Evolutionary conservation across 1,140 invertebrate species (phyloP).

Genomic region (Drosophila pruinosa): DNA sequence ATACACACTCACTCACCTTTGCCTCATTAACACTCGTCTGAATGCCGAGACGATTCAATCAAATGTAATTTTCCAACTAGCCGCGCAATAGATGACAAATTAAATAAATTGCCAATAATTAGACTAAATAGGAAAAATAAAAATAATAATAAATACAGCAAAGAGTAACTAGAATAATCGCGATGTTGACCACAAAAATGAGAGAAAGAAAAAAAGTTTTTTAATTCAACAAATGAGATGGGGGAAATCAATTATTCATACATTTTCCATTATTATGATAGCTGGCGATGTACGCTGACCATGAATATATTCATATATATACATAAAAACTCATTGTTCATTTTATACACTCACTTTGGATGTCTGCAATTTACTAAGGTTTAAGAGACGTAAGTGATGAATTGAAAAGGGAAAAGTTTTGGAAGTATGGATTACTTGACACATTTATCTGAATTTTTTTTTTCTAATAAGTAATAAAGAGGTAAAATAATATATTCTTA

Average conservation of each 20-base stretch:
- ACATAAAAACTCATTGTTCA: background rate
- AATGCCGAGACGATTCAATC: slow-evolving; percentile 21
- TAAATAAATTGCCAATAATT: slow-evolving; percentile 43
- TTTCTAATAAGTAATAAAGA: no score
- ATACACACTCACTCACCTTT: background rate
- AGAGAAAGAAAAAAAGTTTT: slow-evolving; percentile 24
- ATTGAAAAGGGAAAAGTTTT: no score
- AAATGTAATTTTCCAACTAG: slow-evolving; percentile 16
- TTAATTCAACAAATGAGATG: slow-evolving; percentile 7
- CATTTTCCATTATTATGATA: slow-evolving; percentile 36
- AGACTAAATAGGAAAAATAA: slow-evolving; percentile 6
- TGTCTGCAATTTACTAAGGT: background rate
- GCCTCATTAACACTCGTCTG: background rate
- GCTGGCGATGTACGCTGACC: background rate
- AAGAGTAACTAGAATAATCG: slow-evolving; percentile 20
- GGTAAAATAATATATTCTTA: no score
- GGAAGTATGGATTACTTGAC: no score
- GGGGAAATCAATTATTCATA: slow-evolving; percentile 62
- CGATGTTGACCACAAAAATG: slow-evolving; percentile 10
- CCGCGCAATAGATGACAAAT: slow-evolving; percentile 19
- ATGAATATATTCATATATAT: background rate
- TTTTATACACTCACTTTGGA: background rate
- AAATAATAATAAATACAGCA: slow-evolving; percentile 6
- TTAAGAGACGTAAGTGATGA: background rate
- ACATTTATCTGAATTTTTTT: no score